Conservation (phyloP, 2,113 vertebrate genomes). For the Cottus gobio region DNA sequence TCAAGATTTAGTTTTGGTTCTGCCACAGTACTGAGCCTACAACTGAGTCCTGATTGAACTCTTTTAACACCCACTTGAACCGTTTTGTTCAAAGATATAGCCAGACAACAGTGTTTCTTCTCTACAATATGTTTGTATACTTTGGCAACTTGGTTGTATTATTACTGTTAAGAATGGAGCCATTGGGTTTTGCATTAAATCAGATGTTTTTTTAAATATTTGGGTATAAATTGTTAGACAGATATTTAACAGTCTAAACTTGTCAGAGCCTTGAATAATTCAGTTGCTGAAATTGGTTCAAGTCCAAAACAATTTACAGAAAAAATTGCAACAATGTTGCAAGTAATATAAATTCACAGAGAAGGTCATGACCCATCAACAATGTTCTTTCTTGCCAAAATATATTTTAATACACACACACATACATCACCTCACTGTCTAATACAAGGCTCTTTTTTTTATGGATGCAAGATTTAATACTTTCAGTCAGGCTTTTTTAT, state of each 20-base stretch:
- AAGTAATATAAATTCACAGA: constrained; percentile 62
- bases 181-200: constrained; percentile 31
- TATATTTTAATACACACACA: constrained; percentile 28
- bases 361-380: constrained; percentile 53
- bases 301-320: constrained; percentile 65
- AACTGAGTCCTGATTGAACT: neutral
- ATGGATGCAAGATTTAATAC: neutral
- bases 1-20: neutral
- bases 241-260: constrained; percentile 36
- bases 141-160: neutral
- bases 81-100: neutral
- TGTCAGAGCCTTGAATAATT: constrained; percentile 52
- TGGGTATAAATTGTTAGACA: constrained; percentile 49
- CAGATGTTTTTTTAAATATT: constrained; percentile 46
- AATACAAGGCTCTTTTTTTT: constrained; percentile 8
- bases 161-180: constrained; percentile 19
- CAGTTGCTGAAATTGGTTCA: constrained; percentile 57
- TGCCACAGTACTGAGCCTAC: neutral
- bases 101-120: neutral
- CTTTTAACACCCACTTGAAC: neutral
- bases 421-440: constrained; percentile 2
- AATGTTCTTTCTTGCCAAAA: constrained; percentile 31
- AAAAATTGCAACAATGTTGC: constrained; percentile 44
- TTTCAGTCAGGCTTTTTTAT: neutral
- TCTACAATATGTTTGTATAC: constrained; percentile 4